phyloP scores from a whole-genome alignment of 2,797 vertebrate genomes.

The Chanos chanos region DNA sequence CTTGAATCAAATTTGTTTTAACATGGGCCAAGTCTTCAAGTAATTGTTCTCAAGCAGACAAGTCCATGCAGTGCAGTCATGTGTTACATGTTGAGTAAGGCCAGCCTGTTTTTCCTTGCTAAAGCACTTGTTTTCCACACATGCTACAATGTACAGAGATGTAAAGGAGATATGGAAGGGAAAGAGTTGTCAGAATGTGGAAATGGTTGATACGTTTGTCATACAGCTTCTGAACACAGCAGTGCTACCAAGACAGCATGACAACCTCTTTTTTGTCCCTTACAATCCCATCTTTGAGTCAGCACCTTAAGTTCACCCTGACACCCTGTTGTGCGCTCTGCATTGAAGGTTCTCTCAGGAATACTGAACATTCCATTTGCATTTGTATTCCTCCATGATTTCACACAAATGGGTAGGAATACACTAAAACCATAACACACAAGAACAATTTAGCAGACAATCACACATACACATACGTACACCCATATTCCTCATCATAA shows the following conservation, averaged over 20 bases:
- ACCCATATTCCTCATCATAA: conserved; percentile 18
- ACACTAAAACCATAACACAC: conserved; percentile 9
- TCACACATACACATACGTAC: conserved; percentile 19
- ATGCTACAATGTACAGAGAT: conserved; percentile 11
- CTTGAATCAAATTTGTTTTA: too few species aligned
- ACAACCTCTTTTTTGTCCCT: conserved; percentile 43
- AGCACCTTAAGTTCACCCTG: conserved; percentile 41
- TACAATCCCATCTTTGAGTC: conserved; percentile 36
- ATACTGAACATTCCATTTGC: conserved; percentile 18
- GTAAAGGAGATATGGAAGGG: conserved; percentile 16
- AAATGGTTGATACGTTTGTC: conserved; percentile 48
- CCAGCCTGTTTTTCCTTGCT: conserved; percentile 9
- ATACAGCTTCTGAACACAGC: conserved; percentile 36
- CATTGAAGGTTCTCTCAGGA: conserved; percentile 40
- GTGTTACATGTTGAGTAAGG: conserved; percentile 1
- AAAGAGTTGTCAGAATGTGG: conserved; percentile 39
- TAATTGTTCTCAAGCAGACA: background rate
- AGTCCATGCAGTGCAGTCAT: background rate
- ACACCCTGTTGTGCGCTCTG: conserved; percentile 41
- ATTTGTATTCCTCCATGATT: conserved; percentile 6
- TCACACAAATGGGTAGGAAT: background rate
- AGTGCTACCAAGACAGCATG: conserved; percentile 48
- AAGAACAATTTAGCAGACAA: conserved; percentile 12
- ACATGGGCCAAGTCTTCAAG: too few species aligned
- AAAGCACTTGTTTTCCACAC: conserved; percentile 17